phyloP scores from a whole-genome alignment of 2,888 invertebrate genomes.

The Chrysolina haemoptera region DNA sequence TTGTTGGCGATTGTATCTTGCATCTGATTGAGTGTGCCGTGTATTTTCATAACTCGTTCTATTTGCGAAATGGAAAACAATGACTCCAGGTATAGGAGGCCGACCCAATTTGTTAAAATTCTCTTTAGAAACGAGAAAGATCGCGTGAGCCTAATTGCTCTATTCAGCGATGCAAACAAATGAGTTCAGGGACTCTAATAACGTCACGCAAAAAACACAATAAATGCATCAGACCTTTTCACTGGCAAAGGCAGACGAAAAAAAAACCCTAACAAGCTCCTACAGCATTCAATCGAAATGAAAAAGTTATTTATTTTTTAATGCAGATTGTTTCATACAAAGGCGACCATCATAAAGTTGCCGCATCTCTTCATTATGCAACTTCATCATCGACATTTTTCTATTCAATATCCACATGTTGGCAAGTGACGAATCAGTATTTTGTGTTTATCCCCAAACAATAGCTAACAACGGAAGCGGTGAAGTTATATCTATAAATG shows the following conservation, averaged over 20 bases:
- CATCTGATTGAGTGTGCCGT: not conserved
- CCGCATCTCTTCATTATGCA: no score
- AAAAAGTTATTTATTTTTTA: not conserved
- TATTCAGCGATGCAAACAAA: slow-evolving; percentile 17
- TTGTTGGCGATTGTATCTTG: no score
- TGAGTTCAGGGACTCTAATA: slow-evolving; percentile 1
- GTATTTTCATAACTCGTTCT: not conserved
- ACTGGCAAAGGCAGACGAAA: not conserved
- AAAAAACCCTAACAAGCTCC: not conserved
- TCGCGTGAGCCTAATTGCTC: slow-evolving; percentile 10
- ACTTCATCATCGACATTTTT: no score
- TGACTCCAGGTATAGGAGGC: not conserved
- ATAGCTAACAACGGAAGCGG: no score
- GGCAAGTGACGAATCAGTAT: no score
- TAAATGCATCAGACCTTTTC: slow-evolving; percentile 1
- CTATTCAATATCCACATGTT: no score
- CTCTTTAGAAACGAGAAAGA: not conserved
- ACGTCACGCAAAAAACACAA: slow-evolving; percentile 3
- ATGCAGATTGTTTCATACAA: no score
- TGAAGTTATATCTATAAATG: no score
- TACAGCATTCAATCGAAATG: not conserved
- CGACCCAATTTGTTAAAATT: slow-evolving; percentile 13
- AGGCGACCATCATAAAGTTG: no score
- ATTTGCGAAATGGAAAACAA: not conserved
- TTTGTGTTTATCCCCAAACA: no score